Percentiles rank a stretch among this genome's conserved stretches.
Conservation (phyloP, 2,888 invertebrate genomes). For the Caenorhabditis macrosperma region DNA sequence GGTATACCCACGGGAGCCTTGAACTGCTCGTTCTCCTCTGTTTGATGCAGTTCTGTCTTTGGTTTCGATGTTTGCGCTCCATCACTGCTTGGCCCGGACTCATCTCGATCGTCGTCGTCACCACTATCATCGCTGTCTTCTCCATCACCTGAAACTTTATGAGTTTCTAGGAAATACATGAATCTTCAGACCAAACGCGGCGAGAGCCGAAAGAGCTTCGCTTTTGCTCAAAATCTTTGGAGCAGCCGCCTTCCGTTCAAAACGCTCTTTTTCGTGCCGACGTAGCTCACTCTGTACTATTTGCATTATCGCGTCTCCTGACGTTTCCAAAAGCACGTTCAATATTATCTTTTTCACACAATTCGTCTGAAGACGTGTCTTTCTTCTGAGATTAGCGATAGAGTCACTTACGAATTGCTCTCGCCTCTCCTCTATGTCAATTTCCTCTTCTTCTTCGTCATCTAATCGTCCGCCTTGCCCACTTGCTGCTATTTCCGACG, state of each 20-base stretch:
- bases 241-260: conserved; percentile 33
- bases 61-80: not conserved
- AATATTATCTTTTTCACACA: conserved; percentile 84
- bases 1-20: conserved; percentile 68
- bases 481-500: not conserved
- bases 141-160: conserved; percentile 36
- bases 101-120: not conserved
- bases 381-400: no score
- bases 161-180: not conserved
- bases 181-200: conserved; percentile 62
- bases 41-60: not conserved
- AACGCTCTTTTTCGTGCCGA: conserved; percentile 17
- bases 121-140: conserved; percentile 29
- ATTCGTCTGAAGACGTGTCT: conserved; percentile 59
- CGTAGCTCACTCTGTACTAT: conserved; percentile 86
- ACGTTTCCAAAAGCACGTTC: conserved; percentile 94
- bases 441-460: conserved; percentile 14
- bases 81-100: not conserved
- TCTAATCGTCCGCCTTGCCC: not conserved
- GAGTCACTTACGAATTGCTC: conserved; percentile 51
- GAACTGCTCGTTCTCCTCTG: conserved; percentile 39
- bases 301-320: conserved; percentile 90
- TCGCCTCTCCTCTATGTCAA: conserved; percentile 39
- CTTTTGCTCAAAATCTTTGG: conserved; percentile 67
- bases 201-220: conserved; percentile 68